Base-by-base conservation (phyloP, 2,113 vertebrate genomes). In the Gasterosteus aculeatus region DNA sequence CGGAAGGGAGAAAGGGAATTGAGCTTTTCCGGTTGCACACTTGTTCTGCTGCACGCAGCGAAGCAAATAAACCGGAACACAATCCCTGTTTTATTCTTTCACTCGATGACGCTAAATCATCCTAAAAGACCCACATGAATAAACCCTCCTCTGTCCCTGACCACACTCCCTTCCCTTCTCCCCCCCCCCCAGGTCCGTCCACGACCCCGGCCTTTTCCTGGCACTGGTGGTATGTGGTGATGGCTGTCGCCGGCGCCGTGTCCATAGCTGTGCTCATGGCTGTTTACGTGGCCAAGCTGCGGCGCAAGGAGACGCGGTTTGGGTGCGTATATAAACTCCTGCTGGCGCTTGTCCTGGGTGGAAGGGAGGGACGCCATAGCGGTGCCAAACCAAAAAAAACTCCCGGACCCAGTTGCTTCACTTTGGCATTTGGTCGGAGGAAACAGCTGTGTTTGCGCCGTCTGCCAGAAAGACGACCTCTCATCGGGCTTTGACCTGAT, bases 221-320 rank as follows among this genome's bases (percentile, higher is more conserved):
- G 96, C 95, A 95, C 89, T 98, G 96, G 96, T 97, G 96, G 96
- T 97, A 97, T 7, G 94, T 97, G 77, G 93, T 96, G 62, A 94
- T 97, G 90, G 96, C 95, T 19, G 87, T 94, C 0, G 90, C 91
- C 0, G 93, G 93, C 8, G 93, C 94, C 0, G 82, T 95, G 7
- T 91, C 93, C 72, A 92, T 95, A 3, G 92, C 94, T 3, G 89
- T 94, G 75, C 93, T 96, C 75, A 83, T 95, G 90, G 91, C 93
- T 18, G 87, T 97, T 49, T 95, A 96, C 60, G 91, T 96, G 69
- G 92, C 95, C 63, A 94, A 95, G 70, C 92, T 93, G 75, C 89
- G 96, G 51, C 94, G 88, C 82, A 98, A 98, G 83, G 96, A 97
- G 91, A 97, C 95, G 0, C 95, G 95, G 3, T 98, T 96, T 1